phyloP scores from a whole-genome alignment of 2,797 vertebrate species.

The Neomorphus geoffroyi region DNA sequence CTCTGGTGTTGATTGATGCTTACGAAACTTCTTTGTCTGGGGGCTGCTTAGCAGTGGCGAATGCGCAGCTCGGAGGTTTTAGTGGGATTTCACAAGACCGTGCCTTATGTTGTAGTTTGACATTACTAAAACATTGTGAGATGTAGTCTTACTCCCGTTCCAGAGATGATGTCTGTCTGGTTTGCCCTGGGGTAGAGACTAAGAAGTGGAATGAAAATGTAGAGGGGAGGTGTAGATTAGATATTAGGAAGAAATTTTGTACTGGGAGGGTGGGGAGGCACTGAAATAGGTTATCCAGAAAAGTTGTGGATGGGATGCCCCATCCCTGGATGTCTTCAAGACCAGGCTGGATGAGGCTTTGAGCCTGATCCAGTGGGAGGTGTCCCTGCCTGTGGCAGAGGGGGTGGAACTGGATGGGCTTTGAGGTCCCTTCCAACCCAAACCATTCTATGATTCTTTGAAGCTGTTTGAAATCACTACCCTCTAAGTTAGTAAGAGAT shows the following conservation, averaged over 20 bases:
- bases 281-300: too few relatives aligned
- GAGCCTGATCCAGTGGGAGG: too few relatives aligned
- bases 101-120: background rate
- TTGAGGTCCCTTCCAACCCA: too few relatives aligned
- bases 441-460: too few relatives aligned
- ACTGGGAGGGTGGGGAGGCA: too few relatives aligned
- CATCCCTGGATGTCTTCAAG: too few relatives aligned
- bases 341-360: too few relatives aligned
- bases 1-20: constrained; percentile 7
- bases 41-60: background rate
- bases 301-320: too few relatives aligned
- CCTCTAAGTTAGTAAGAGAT: background rate
- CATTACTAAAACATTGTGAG: background rate
- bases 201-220: background rate
- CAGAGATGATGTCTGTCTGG: background rate
- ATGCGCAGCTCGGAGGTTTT: background rate
- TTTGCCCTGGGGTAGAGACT: background rate
- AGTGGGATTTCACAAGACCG: background rate
- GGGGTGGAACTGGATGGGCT: too few relatives aligned
- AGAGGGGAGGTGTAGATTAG: too few relatives aligned
- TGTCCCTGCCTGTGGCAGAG: too few relatives aligned
- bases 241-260: too few relatives aligned
- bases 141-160: background rate
- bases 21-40: background rate
- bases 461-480: background rate